Evolutionary conservation across 2,888 invertebrate genomes (phyloP).

Genomic region (Hipparchia semele): DNA sequence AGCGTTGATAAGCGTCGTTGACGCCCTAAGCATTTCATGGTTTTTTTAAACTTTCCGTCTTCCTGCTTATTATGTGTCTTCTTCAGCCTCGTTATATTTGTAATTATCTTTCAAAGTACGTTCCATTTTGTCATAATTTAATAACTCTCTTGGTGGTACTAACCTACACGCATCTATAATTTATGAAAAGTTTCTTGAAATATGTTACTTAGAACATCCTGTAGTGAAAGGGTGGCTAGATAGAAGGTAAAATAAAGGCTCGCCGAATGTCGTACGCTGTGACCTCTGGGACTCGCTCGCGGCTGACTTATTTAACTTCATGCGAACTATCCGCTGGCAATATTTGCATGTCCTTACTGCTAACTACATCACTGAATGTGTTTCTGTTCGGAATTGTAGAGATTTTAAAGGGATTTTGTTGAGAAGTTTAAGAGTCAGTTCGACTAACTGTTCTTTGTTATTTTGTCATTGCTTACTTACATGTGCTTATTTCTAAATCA

Average conservation of each 20-base stretch:
- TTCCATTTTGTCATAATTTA: too few relatives aligned
- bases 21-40: too few relatives aligned
- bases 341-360: slow-evolving; percentile 66
- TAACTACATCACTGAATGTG: slow-evolving; percentile 41
- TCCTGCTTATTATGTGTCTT: too few relatives aligned
- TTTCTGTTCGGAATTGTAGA: slow-evolving; percentile 12
- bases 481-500: too few relatives aligned
- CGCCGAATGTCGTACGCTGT: slow-evolving; percentile 73
- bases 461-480: too few relatives aligned
- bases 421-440: background rate
- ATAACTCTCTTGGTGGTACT: too few relatives aligned
- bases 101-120: too few relatives aligned
- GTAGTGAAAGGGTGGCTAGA: slow-evolving; percentile 53
- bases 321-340: slow-evolving; percentile 73
- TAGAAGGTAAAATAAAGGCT: slow-evolving; percentile 76
- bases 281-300: slow-evolving; percentile 74
- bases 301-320: slow-evolving; percentile 72
- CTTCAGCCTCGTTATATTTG: too few relatives aligned
- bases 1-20: too few relatives aligned
- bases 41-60: too few relatives aligned
- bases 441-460: background rate
- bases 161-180: too few relatives aligned
- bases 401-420: slow-evolving; percentile 13
- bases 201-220: slow-evolving; percentile 47
- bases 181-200: background rate